Conservation (phyloP, 2,888 invertebrate species). For the Eupithecia tripunctaria region DNA sequence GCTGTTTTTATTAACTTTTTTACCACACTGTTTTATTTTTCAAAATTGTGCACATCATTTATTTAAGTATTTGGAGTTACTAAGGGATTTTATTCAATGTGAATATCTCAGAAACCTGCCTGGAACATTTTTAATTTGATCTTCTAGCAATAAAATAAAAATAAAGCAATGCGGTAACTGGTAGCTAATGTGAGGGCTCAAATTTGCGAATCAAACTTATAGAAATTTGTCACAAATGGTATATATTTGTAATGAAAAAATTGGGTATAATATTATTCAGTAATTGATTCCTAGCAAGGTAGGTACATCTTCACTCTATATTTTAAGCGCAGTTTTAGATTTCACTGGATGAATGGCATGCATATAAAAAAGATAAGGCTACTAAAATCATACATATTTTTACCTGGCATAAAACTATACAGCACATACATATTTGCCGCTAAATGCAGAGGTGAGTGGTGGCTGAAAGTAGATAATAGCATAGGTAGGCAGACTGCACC, state of each 20-base stretch:
- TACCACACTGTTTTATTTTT: too few species aligned
- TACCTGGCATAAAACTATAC: conserved; percentile 90
- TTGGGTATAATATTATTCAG: not conserved
- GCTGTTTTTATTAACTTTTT: too few species aligned
- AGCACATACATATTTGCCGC: conserved; percentile 98
- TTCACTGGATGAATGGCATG: not conserved
- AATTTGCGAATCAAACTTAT: too few species aligned
- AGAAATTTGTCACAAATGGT: too few species aligned
- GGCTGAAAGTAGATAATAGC: conserved; percentile 97
- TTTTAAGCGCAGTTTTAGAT: not conserved
- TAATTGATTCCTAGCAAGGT: not conserved
- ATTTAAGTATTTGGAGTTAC: too few species aligned
- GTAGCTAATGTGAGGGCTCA: too few species aligned
- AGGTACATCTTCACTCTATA: not conserved
- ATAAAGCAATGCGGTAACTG: too few species aligned
- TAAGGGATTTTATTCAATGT: too few species aligned
- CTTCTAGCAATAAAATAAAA: too few species aligned
- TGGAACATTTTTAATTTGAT: too few species aligned
- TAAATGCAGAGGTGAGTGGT: conserved; percentile 93
- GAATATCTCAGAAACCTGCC: too few species aligned
- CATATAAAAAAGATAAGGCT: not conserved
- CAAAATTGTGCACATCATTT: too few species aligned
- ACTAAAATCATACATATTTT: not conserved
- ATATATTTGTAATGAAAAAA: not conserved
- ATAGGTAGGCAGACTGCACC: conserved; percentile 93